Evolutionary conservation across 30 jellyfish, hydroid and myxozoan genomes (phyloP), one percentile per base, ranked within the genome.

Genomic region (Chrysaora quinquecirrha): DNA sequence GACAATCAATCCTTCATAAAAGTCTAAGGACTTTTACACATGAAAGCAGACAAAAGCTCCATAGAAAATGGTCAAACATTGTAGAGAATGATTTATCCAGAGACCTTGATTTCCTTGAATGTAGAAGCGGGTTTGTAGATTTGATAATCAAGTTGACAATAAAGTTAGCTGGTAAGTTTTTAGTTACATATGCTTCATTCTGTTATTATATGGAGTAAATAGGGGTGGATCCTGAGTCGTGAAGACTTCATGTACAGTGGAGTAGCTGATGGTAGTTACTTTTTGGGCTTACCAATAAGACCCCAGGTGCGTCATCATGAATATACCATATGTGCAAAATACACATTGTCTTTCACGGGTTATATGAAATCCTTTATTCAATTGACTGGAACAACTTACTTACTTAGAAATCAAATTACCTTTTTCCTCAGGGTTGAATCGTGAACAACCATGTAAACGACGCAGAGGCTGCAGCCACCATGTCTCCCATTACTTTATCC

Each of bases 231-330:
- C 58, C 58, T 43, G 58, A 43, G 58, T 16, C 58, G 58, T 43
- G 58, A 43, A 43, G 58, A 43, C 58, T 43, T 43, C 58, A 43
- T 43, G 58, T 43, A 43, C 58, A 43, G 58, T 43, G 58, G 58
- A 9, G 58, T 43, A 43, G 58, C 58, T 16, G 58, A 43, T 16
- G 9, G 58, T 43, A 43, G 58, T 43, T 43, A 43, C 58, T 16
- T 43, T 43, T 43, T 9, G 58, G 58, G 58, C 58, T 43, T 43
- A 43, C 58, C 58, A 43, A 43, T 43, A 6, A 43, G 58, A 16
- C 58, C 58, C 58, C 12, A 16, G 58, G 58, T 16, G 16, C 58
- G 58, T 43, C 58, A 43, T 43, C 58, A 16, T 43, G 16, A 43
- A 43, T 43, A 43, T 43, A 43, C 58, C 58, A 16, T 43, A n/a